Evolutionary conservation across 2,113 vertebrate genomes (phyloP).

Genomic region (Odobenus rosmarus): DNA sequence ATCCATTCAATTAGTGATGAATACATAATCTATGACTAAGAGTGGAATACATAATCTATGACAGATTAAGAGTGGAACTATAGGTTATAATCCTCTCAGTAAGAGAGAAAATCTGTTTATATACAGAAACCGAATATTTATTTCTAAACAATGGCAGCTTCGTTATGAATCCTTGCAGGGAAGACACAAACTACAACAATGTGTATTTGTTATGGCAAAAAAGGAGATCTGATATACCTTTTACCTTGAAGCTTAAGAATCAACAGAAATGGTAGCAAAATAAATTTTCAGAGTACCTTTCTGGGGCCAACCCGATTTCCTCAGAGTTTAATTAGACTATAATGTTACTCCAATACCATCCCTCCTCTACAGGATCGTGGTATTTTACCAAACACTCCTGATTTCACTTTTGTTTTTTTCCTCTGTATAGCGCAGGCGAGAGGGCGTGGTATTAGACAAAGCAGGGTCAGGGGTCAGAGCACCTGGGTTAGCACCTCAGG

Average conservation of each 20-base stretch:
- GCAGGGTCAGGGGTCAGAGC: too few relatives aligned
- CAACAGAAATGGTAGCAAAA: not conserved
- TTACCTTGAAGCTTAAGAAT: not conserved
- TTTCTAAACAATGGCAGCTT: not conserved
- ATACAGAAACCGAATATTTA: not conserved
- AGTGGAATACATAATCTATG: not conserved
- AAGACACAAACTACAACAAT: not conserved
- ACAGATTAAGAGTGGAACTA: not conserved
- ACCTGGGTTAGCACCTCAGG: not conserved
- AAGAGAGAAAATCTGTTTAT: not conserved
- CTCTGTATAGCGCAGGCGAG: fast-evolving
- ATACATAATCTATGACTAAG: not conserved
- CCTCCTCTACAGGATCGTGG: not conserved
- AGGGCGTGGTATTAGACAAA: not conserved
- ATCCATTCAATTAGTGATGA: not conserved
- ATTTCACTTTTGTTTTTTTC: not conserved
- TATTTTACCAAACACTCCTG: not conserved
- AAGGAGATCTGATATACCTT: not conserved
- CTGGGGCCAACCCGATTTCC: not conserved
- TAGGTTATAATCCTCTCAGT: not conserved
- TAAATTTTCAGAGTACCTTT: not conserved
- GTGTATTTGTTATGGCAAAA: not conserved
- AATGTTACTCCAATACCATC: not conserved
- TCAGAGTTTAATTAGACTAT: not conserved
- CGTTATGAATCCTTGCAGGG: not conserved